Percentiles rank a stretch among this genome's conserved stretches.
phyloP scores from a whole-genome alignment of 2,888 invertebrate genomes.

The Athalia cordata region DNA sequence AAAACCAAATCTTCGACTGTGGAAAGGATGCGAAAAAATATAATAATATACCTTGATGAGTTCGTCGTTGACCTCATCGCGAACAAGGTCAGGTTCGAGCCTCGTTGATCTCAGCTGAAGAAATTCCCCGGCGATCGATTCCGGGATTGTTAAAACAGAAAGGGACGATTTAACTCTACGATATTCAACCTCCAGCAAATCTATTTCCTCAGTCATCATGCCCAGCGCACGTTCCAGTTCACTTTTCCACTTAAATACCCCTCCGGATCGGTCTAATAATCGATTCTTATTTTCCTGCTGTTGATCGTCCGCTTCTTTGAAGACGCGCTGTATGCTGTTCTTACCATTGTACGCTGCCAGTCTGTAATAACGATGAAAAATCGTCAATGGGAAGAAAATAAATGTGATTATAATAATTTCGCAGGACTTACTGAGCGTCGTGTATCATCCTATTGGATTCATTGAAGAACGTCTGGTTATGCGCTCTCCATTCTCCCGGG shows the following conservation, averaged over 20 bases:
- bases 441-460: constrained; percentile 77
- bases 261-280: constrained; percentile 80
- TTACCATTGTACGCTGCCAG: constrained; percentile 76
- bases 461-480: constrained; percentile 67
- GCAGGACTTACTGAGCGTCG: constrained; percentile 57
- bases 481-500: constrained; percentile 82
- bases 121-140: constrained; percentile 86
- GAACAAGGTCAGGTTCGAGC: constrained; percentile 83
- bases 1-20: not conserved
- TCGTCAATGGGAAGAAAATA: not conserved
- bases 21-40: not conserved
- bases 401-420: not conserved
- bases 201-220: constrained; percentile 83
- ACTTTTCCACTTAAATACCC: constrained; percentile 85
- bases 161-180: constrained; percentile 82
- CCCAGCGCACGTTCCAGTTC: constrained; percentile 83
- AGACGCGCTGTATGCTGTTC: constrained; percentile 80
- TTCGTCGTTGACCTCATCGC: constrained; percentile 86
- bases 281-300: constrained; percentile 82
- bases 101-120: constrained; percentile 82
- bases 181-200: constrained; percentile 80
- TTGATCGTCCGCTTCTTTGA: constrained; percentile 80
- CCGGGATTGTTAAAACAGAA: constrained; percentile 81
- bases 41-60: constrained; percentile 76
- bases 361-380: constrained; percentile 48